Evolutionary conservation across 2,113 vertebrate genomes (phyloP).

Genomic region (Rafetus swinhoei): DNA sequence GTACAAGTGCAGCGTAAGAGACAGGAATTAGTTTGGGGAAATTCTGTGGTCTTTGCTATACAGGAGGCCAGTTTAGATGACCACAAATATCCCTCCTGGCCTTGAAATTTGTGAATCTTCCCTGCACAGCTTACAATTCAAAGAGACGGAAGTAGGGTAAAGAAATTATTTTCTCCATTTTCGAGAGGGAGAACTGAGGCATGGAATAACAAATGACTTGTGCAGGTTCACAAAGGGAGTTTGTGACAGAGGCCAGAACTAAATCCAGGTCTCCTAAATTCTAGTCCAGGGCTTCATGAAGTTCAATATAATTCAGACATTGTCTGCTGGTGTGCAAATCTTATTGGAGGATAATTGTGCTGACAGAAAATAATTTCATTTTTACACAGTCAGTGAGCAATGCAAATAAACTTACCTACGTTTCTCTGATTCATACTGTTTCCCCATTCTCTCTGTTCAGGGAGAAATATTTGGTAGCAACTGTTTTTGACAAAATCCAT

Average conservation of each 20-base stretch:
- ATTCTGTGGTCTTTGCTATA: neutral
- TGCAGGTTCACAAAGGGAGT: neutral
- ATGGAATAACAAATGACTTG: neutral
- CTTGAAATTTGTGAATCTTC: neutral
- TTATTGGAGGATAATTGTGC: neutral
- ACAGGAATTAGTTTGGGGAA: neutral
- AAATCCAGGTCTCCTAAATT: neutral
- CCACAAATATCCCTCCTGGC: neutral
- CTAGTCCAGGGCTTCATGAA: neutral
- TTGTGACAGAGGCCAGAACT: neutral
- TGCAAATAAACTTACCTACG: neutral
- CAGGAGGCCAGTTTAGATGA: neutral
- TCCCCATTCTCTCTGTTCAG: neutral
- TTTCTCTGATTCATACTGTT: neutral
- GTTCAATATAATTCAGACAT: neutral
- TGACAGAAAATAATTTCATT: neutral
- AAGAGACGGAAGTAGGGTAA: neutral
- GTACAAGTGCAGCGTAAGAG: neutral
- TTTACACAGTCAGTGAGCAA: neutral
- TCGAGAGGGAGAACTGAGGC: neutral
- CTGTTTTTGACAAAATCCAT: neutral
- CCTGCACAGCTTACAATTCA: neutral
- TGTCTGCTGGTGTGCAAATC: neutral
- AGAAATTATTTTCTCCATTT: neutral
- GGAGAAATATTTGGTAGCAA: neutral